These are phyloP conservation scores for Eilema depressum DNA, from an alignment of 2,888 invertebrate genomes.

Conservation along the genomic window DNA sequence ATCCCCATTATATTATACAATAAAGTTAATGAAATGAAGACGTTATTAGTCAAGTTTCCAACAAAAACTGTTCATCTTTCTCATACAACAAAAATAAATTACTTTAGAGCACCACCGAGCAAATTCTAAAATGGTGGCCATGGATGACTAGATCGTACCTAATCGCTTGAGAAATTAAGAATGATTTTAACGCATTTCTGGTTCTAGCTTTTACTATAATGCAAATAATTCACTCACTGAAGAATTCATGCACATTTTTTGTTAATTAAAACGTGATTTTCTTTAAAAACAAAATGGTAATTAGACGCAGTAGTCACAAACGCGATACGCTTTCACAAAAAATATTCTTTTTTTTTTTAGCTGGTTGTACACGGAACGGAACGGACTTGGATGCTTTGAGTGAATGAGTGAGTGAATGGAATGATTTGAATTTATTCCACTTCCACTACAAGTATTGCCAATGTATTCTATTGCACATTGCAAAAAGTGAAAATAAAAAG, in stretches of 20 bases:
- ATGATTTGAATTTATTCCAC: too few species aligned
- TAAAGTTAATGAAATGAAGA: conserved; percentile 40
- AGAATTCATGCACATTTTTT: conserved; percentile 85
- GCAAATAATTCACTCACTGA: conserved; percentile 78
- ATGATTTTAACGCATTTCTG: conserved; percentile 57
- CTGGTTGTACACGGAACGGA: conserved; percentile 28
- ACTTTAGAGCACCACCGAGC: conserved; percentile 69
- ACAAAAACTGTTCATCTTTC: conserved; percentile 41
- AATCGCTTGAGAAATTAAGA: conserved; percentile 73
- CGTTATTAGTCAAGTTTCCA: conserved; percentile 36
- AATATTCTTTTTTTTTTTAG: conserved; percentile 66
- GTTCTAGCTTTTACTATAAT: conserved; percentile 54
- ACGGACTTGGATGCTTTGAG: conserved; percentile 39
- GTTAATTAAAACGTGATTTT: conserved; percentile 58
- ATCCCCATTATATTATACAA: conserved; percentile 26
- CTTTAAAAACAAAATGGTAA: conserved; percentile 63
- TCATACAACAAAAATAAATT: conserved; percentile 67
- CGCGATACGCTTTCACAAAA: conserved; percentile 83
- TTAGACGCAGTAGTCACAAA: conserved; percentile 78
- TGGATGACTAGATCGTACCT: conserved; percentile 77
- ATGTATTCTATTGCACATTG: too few species aligned
- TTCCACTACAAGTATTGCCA: too few species aligned
- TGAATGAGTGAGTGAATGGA: conserved; percentile 26
- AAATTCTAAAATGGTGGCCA: conserved; percentile 86
- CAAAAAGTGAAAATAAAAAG: too few species aligned